Conservation (phyloP, 2,888 invertebrate species). For the Stegophylla sp. region DNA sequence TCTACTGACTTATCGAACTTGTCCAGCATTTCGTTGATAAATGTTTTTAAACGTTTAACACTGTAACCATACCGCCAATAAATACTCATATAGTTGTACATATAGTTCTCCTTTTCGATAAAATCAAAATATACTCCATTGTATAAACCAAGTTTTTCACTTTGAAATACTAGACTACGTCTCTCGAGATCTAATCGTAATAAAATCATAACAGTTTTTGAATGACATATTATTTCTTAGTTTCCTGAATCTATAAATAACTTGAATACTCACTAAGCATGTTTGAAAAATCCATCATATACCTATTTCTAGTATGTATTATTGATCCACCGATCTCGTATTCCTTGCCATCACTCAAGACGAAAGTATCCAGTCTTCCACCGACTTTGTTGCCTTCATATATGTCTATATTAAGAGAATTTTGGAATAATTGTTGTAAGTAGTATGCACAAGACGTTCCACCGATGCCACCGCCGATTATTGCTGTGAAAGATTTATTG, state of each 20-base stretch:
- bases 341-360: conserved; percentile 66
- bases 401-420: conserved; percentile 67
- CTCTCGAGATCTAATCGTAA: conserved; percentile 54
- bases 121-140: conserved; percentile 69
- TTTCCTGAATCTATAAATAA: not conserved
- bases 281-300: conserved; percentile 69
- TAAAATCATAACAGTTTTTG: not conserved
- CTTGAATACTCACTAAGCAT: conserved; percentile 66
- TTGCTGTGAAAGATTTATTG: conserved; percentile 65
- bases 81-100: conserved; percentile 66
- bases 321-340: conserved; percentile 72
- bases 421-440: conserved; percentile 65
- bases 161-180: conserved; percentile 38
- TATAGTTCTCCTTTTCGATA: conserved; percentile 66
- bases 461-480: conserved; percentile 72
- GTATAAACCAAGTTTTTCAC: conserved; percentile 65
- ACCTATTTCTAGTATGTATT: conserved; percentile 70
- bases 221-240: too few species aligned
- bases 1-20: conserved; percentile 65
- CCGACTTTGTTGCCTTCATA: conserved; percentile 69
- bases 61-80: conserved; percentile 70
- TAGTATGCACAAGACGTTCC: conserved; percentile 71
- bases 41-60: conserved; percentile 66
- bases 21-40: conserved; percentile 65
- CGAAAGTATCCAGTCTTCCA: conserved; percentile 69